Evolutionary conservation across 2,113 vertebrate species (phyloP).

Genomic region (Cromileptes altivelis): DNA sequence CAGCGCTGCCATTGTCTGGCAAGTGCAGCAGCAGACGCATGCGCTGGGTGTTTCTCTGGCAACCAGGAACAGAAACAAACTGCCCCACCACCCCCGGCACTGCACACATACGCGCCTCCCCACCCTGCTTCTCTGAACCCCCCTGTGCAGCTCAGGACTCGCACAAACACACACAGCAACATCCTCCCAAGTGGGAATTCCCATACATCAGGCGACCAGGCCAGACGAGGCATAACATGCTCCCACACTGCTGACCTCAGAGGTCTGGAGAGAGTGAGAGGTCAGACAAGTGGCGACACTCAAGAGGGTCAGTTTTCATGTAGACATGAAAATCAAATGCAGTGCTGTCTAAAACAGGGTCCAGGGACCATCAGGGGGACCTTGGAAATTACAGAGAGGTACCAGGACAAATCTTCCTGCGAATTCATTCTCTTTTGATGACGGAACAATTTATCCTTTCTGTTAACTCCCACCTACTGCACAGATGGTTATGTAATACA

Average conservation of each 20-base stretch:
- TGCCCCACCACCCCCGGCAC: slow-evolving; percentile 6
- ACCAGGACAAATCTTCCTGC: slow-evolving; percentile 5
- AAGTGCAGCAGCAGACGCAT: slow-evolving; percentile 81
- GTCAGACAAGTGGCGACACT: slow-evolving; percentile 54
- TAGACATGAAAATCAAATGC: slow-evolving; percentile 38
- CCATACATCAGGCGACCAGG: slow-evolving; percentile 34
- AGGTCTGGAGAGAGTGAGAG: slow-evolving; percentile 35
- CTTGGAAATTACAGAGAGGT: not conserved
- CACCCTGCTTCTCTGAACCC: slow-evolving; percentile 9
- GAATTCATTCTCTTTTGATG: slow-evolving; percentile 2
- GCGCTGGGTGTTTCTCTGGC: slow-evolving; percentile 81
- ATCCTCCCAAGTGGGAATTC: slow-evolving; percentile 53
- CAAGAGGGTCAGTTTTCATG: slow-evolving; percentile 13
- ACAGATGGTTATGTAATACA: slow-evolving; percentile 14
- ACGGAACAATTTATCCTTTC: not conserved
- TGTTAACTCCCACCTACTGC: not conserved
- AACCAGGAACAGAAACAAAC: slow-evolving; percentile 79
- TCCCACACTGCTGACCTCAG: slow-evolving; percentile 58
- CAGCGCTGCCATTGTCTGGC: slow-evolving; percentile 84
- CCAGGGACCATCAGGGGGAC: not conserved
- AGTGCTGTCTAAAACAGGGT: not conserved
- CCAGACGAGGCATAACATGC: slow-evolving; percentile 37
- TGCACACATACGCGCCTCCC: slow-evolving; percentile 27
- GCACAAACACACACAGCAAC: slow-evolving; percentile 38
- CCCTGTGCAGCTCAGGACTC: slow-evolving; percentile 32